A percentile compares a stretch with the other conserved stretches of the same genome.
These are phyloP conservation scores for Barnardius zonarius DNA, from an alignment of 2,113 vertebrate species.

Conservation along the genomic window DNA sequence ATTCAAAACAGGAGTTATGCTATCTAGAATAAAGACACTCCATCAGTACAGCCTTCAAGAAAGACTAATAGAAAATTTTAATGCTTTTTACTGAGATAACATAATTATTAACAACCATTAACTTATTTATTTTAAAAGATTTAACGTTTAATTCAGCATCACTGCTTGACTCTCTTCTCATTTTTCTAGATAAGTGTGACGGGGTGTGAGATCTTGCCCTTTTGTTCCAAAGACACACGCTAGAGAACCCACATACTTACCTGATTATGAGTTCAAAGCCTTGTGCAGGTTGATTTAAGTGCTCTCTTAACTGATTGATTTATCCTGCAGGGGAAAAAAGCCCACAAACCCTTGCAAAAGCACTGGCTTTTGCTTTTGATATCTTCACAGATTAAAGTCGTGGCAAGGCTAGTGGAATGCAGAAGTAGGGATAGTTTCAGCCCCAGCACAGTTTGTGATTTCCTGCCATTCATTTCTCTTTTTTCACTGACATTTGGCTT, in stretches of 20 bases:
- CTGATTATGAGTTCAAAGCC: conserved; percentile 49
- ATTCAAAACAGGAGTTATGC: conserved; percentile 44
- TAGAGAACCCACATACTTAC: neutral
- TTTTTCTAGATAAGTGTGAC: conserved; percentile 44
- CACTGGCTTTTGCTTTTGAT: conserved; percentile 25
- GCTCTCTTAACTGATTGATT: conserved; percentile 50
- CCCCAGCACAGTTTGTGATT: conserved; percentile 2
- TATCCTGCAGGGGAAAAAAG: neutral
- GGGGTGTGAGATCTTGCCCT: conserved; percentile 23
- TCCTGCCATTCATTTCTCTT: conserved; percentile 23
- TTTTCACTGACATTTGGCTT: conserved; percentile 6
- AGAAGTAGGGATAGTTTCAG: conserved; percentile 22
- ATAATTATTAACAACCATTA: conserved; percentile 49
- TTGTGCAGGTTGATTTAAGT: conserved; percentile 20
- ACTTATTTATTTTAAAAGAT: conserved; percentile 48
- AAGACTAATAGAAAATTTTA: conserved; percentile 34
- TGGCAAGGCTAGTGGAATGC: conserved; percentile 39
- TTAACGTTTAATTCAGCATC: neutral
- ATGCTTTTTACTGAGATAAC: conserved; percentile 41
- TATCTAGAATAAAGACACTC: conserved; percentile 33
- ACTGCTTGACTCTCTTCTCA: neutral
- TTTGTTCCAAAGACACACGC: conserved; percentile 26
- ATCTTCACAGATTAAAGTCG: neutral
- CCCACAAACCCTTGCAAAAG: neutral
- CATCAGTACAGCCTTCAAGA: neutral